Conservation (phyloP, 2,888 invertebrate species). For the Meghimatium bilineatum region DNA sequence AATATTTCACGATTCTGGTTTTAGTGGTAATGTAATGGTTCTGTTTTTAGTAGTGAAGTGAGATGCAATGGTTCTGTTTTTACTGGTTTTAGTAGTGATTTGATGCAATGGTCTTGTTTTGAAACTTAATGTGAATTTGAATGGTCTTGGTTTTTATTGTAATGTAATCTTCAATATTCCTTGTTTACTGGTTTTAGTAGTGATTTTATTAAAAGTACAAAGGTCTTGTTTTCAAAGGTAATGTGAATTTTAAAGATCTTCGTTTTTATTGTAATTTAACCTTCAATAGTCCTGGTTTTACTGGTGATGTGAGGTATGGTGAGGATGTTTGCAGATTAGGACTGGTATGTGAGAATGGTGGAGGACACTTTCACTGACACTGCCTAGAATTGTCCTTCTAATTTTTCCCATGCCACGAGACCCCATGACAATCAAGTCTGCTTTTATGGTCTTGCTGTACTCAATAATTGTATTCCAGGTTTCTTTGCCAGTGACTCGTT, state of each 20-base stretch:
- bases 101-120: too few relatives aligned
- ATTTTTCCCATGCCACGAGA: conserved; percentile 46
- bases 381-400: conserved; percentile 48
- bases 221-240: too few relatives aligned
- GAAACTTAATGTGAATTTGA: too few relatives aligned
- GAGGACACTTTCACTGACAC: conserved; percentile 48
- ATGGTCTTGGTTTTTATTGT: too few relatives aligned
- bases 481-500: conserved; percentile 35
- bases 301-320: conserved; percentile 11
- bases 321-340: conserved; percentile 46
- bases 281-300: not conserved
- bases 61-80: not conserved
- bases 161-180: too few relatives aligned
- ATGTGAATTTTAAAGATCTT: too few relatives aligned
- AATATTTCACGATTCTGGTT: too few relatives aligned
- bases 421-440: conserved; percentile 49
- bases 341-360: conserved; percentile 52
- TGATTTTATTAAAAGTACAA: too few relatives aligned
- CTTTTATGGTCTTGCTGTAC: conserved; percentile 29
- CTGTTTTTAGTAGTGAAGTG: not conserved
- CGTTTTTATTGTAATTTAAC: too few relatives aligned
- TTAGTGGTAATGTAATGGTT: not conserved
- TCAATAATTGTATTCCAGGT: conserved; percentile 47
- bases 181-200: too few relatives aligned
- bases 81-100: not conserved